These are phyloP conservation scores for Pseudomyrmex dendroicus DNA, from an alignment of 1,140 invertebrate genomes.

Conservation along the genomic window DNA sequence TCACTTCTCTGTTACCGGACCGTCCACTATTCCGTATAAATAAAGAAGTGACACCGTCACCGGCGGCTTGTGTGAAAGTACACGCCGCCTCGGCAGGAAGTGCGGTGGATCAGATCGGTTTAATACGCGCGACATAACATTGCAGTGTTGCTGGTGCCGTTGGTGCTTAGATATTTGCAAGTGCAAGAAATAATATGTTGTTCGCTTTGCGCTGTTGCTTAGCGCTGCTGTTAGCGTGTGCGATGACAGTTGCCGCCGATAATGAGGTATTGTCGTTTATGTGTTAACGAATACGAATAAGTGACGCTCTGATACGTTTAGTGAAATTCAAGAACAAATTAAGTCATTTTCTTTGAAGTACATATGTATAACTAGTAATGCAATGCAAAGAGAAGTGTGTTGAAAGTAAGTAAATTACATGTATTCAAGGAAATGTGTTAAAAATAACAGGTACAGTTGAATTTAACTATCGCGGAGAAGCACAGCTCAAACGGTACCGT, in stretches of 20 bases:
- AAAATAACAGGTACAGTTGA: conserved; percentile 35
- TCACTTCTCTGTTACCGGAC: conserved; percentile 77
- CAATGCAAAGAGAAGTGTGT: background rate
- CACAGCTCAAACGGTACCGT: conserved; percentile 19
- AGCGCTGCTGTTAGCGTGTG: background rate
- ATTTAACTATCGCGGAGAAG: background rate
- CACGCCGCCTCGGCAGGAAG: conserved; percentile 74
- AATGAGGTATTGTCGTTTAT: conserved; percentile 51
- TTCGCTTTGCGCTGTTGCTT: conserved; percentile 25
- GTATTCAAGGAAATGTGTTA: background rate
- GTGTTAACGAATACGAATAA: background rate
- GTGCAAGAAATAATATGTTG: conserved; percentile 44
- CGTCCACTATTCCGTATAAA: conserved; percentile 83
- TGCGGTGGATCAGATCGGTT: conserved; percentile 46
- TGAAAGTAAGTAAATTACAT: background rate
- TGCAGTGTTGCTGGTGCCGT: background rate
- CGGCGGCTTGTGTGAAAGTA: conserved; percentile 83
- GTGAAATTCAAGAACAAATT: too few relatives aligned
- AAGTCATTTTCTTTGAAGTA: background rate
- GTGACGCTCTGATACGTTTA: background rate
- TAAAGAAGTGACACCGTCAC: conserved; percentile 80
- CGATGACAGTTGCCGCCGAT: conserved; percentile 3
- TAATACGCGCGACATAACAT: background rate
- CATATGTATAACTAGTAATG: background rate
- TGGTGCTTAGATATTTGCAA: background rate